phyloP scores from a whole-genome alignment of 2,888 invertebrate species.

The Apodemia zela region DNA sequence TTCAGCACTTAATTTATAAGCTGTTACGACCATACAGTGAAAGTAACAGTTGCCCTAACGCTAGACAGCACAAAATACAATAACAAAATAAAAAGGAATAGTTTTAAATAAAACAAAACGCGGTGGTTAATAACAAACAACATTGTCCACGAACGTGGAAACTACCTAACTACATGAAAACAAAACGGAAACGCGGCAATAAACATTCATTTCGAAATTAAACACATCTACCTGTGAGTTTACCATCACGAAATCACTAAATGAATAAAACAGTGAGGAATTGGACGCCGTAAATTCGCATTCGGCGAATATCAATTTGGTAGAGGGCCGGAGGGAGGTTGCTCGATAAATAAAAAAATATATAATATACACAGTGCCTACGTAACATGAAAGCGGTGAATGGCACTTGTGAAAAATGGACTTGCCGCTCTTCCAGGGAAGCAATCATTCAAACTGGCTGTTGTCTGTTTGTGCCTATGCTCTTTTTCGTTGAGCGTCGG shows the following conservation, averaged over 20 bases:
- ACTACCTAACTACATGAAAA: constrained; percentile 52
- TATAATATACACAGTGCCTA: constrained; percentile 59
- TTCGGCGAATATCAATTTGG: constrained; percentile 77
- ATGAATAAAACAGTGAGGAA: constrained; percentile 78
- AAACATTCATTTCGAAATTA: constrained; percentile 79
- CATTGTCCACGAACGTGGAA: constrained; percentile 34
- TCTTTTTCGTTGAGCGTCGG: constrained; percentile 67
- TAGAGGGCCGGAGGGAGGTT: constrained; percentile 49
- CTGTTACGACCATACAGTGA: neutral
- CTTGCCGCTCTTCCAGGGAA: constrained; percentile 79
- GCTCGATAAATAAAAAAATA: constrained; percentile 73
- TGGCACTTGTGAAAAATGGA: constrained; percentile 81
- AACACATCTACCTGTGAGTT: constrained; percentile 77
- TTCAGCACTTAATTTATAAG: too few species aligned
- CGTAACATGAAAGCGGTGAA: constrained; percentile 76
- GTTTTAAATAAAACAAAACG: neutral
- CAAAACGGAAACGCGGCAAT: constrained; percentile 71
- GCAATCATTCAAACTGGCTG: constrained; percentile 80
- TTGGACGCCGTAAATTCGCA: constrained; percentile 67
- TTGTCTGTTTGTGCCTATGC: constrained; percentile 78
- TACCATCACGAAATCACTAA: constrained; percentile 75
- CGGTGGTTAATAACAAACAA: constrained; percentile 8
- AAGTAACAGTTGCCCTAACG: neutral
- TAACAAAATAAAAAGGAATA: neutral
- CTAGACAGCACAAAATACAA: neutral